Evolutionary conservation across 2,888 invertebrate species (phyloP), one percentile per base, ranked within the genome.

Genomic region (Chymomyza amoena): DNA sequence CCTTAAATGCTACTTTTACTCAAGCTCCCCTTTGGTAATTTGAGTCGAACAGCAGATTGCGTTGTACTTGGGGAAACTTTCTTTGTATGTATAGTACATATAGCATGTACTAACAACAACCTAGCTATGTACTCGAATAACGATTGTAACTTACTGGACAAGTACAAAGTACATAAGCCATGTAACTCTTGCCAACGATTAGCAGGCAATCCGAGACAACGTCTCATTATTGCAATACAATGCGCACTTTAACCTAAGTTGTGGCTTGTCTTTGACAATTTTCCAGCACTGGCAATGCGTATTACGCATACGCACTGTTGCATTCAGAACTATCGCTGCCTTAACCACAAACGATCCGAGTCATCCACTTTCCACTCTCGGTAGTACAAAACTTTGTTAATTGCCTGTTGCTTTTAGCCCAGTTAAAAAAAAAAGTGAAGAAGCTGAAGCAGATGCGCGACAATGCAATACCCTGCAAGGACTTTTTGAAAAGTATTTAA

Each of bases 311-410:
- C 36, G 61, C 61, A 61, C 39, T 20, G 20, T 54, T 54, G 54
- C 10, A 20, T n/a, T n/a, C 52, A 66, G 32, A 9, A 32, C 32
- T 32, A 32, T 32, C 64, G 1, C 39, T 16, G 61, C 36, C 70
- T 16, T 56, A 72, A 65, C 61, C 68, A 65, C 32, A 51, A 56
- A 61, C 65, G 60, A 76, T 60, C 59, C 61, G 18, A 51, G 54
- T n/a, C 66, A 28, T 16, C 51, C 56, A 77, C 67, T 79, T 54
- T 66, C 54, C 77, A 45, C 39, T 45, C 13, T 45, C 39, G 13
- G 13, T 45, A 56, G 69, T 64, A 68, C 45, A 69, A 74, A 78
- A 78, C 51, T 77, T 77, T 75, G n/a, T 74, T 80, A 80, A 82
- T 80, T 79, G 79, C 80, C 72, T 63, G 69, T 61, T 70, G 69